These are phyloP conservation scores for Tretioscincus oriximinensis DNA, from an alignment of 2,113 vertebrate genomes.

Conservation along the genomic window DNA sequence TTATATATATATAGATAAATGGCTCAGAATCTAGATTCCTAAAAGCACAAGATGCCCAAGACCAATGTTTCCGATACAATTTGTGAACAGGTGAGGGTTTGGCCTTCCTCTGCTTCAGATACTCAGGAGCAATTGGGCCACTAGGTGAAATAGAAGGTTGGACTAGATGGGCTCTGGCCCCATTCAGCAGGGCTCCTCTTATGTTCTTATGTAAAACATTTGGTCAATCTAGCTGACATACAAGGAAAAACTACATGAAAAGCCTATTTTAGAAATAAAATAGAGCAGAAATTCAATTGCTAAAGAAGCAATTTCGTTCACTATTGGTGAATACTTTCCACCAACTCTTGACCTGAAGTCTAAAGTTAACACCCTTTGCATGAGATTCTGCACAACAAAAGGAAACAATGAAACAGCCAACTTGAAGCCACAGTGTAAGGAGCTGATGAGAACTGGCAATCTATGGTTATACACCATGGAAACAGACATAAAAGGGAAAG, in stretches of 20 bases:
- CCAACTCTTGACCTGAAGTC: neutral
- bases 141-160: too few relatives aligned
- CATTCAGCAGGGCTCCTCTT: too few relatives aligned
- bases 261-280: neutral
- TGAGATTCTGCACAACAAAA: neutral
- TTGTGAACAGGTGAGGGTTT: too few relatives aligned
- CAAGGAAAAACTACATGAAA: neutral
- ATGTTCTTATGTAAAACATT: too few relatives aligned
- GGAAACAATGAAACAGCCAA: neutral
- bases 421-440: neutral
- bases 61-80: too few relatives aligned
- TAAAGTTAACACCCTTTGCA: neutral
- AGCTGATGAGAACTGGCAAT: neutral
- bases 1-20: too few relatives aligned
- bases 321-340: neutral
- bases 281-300: neutral
- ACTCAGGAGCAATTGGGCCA: too few relatives aligned
- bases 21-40: too few relatives aligned
- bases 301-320: neutral
- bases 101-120: too few relatives aligned
- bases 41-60: too few relatives aligned
- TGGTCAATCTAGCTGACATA: too few relatives aligned
- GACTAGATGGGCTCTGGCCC: too few relatives aligned
- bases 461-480: neutral
- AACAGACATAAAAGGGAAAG: slow-evolving; percentile 51